These are phyloP conservation scores for Scaptodrosophila latifasciaeformis DNA, from an alignment of 2,888 invertebrate genomes.

Conservation along the genomic window DNA sequence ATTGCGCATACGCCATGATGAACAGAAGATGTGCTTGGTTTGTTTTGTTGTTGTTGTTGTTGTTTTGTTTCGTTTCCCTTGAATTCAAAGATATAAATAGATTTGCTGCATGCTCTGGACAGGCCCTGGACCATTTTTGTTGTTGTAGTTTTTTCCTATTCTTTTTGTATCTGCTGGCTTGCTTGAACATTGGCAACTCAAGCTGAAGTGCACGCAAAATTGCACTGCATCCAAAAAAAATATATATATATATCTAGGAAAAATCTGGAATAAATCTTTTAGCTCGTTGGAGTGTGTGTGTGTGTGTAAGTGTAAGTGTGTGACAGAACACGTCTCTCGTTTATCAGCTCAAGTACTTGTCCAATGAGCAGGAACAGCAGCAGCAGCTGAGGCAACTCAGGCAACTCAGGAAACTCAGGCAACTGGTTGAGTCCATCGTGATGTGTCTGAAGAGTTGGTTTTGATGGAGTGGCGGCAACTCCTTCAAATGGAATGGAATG, in stretches of 20 bases:
- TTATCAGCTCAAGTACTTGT: background rate
- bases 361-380: no score
- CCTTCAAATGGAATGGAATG: no score
- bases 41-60: background rate
- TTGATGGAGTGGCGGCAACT: conserved; percentile 18
- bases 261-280: background rate
- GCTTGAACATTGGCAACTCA: background rate
- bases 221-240: background rate
- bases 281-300: background rate
- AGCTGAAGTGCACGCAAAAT: background rate
- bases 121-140: no score
- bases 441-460: conserved; percentile 20
- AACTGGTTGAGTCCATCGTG: no score
- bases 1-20: conserved; percentile 51
- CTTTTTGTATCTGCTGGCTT: no score
- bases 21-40: conserved; percentile 28
- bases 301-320: background rate
- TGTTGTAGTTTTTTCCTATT: no score
- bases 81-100: background rate
- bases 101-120: background rate
- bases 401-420: no score
- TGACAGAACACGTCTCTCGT: background rate
- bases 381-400: no score
- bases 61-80: background rate
- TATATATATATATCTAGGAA: background rate